Conservation (phyloP, 2,888 invertebrate species). For the Ctenicera cuprea region DNA sequence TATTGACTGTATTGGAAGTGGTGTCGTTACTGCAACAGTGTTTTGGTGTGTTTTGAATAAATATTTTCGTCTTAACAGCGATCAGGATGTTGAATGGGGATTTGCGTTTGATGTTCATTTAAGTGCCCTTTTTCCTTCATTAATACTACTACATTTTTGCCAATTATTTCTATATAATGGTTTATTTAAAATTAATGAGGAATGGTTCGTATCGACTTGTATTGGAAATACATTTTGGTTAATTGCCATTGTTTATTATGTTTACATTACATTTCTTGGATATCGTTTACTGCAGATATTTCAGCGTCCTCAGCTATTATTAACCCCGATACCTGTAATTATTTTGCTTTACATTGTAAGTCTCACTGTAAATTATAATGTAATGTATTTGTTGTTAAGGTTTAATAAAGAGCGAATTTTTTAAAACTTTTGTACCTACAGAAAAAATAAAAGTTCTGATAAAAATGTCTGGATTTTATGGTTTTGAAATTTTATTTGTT, state of each 20-base stretch:
- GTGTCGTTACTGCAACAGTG: slow-evolving; percentile 89
- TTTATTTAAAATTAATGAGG: slow-evolving; percentile 85
- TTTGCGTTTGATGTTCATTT: slow-evolving; percentile 99
- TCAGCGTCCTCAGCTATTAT: slow-evolving; percentile 87
- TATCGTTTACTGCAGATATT: slow-evolving; percentile 94
- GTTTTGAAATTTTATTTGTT: too few relatives aligned
- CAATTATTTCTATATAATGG: slow-evolving; percentile 92
- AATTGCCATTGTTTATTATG: slow-evolving; percentile 91
- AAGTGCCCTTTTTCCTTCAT: slow-evolving; percentile 98
- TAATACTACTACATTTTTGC: slow-evolving; percentile 95
- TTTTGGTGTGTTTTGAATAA: slow-evolving; percentile 90
- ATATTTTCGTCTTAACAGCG: slow-evolving; percentile 82
- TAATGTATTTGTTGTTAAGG: slow-evolving; percentile 86
- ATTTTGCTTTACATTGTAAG: slow-evolving; percentile 86
- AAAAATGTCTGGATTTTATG: too few relatives aligned
- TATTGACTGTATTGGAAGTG: slow-evolving; percentile 94
- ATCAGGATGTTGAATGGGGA: slow-evolving; percentile 96
- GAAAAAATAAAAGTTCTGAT: too few relatives aligned
- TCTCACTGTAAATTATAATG: slow-evolving; percentile 87
- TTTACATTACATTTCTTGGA: slow-evolving; percentile 98
- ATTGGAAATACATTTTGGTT: slow-evolving; percentile 97
- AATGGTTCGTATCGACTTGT: slow-evolving; percentile 86
- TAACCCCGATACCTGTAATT: slow-evolving; percentile 88
- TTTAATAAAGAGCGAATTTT: slow-evolving; percentile 90
- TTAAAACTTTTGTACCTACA: slow-evolving; percentile 65